Percentiles rank a stretch among this genome's conserved stretches.
Conservation (phyloP, 2,797 vertebrate genomes). For the Oophaga sylvatica region DNA sequence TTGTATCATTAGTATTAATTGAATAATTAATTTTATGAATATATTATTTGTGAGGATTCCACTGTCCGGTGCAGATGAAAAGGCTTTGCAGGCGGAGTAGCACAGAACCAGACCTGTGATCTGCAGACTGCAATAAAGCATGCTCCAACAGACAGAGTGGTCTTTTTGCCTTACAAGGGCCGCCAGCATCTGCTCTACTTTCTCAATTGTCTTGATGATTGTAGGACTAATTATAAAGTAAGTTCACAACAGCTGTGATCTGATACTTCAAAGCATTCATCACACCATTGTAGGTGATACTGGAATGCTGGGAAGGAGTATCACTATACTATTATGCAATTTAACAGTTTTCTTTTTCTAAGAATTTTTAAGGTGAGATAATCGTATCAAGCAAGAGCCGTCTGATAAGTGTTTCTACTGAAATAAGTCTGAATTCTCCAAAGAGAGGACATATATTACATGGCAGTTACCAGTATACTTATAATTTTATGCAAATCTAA, state of each 20-base stretch:
- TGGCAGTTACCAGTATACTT: not conserved
- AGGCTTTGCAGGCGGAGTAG: constrained; percentile 9
- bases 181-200: constrained; percentile 5
- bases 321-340: not conserved
- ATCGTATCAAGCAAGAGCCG: not conserved
- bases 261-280: constrained; percentile 49
- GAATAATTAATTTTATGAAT: too few relatives aligned
- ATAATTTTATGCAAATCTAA: too few relatives aligned
- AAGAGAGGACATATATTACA: not conserved
- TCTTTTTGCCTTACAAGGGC: constrained; percentile 35
- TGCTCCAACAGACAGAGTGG: constrained; percentile 30
- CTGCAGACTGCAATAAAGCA: constrained; percentile 40
- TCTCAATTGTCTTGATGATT: not conserved
- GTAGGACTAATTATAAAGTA: constrained; percentile 41
- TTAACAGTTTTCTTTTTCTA: not conserved
- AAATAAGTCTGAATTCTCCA: not conserved
- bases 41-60: not conserved
- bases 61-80: not conserved
- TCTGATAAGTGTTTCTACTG: not conserved
- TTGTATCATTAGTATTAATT: not conserved
- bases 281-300: constrained; percentile 19
- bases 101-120: constrained; percentile 21
- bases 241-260: constrained; percentile 48
- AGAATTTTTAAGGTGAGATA: not conserved
- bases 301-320: not conserved